Conservation (phyloP, 2,888 invertebrate genomes). For the Cyclophora punctaria region DNA sequence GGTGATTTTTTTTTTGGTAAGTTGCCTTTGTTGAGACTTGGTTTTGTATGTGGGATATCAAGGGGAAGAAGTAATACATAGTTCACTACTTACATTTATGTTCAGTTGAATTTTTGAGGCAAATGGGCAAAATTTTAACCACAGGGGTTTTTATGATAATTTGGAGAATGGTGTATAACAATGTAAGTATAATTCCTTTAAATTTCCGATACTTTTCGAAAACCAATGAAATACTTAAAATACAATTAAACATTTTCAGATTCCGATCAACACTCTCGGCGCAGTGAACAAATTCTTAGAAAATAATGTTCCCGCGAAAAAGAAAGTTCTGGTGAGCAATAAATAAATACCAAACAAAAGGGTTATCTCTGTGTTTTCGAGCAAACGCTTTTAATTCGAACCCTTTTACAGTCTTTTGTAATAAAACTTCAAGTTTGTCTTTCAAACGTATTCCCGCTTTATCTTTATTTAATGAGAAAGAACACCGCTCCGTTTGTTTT, state of each 20-base stretch:
- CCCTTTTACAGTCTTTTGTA: constrained; percentile 6
- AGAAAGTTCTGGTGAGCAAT: constrained; percentile 46
- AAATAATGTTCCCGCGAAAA: constrained; percentile 59
- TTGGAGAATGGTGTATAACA: not conserved
- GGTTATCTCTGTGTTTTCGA: not conserved
- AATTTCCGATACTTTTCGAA: too few species aligned
- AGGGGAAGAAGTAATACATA: too few species aligned
- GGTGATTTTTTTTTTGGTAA: too few species aligned
- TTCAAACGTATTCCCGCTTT: constrained; percentile 5
- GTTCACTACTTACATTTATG: too few species aligned
- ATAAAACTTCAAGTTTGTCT: constrained; percentile 4
- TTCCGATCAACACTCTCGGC: constrained; percentile 78
- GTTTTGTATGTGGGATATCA: too few species aligned
- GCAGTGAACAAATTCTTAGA: constrained; percentile 79
- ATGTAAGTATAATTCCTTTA: too few species aligned
- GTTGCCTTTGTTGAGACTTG: too few species aligned
- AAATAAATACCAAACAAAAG: not conserved
- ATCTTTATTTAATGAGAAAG: constrained; percentile 1
- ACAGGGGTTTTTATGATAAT: not conserved
- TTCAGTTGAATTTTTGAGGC: too few species aligned
- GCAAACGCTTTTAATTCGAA: constrained; percentile 15
- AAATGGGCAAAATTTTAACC: too few species aligned
- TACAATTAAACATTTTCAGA: constrained; percentile 55
- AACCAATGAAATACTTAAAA: not conserved
- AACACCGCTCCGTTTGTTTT: too few species aligned